Percentiles rank a stretch among this genome's conserved stretches.
These are phyloP conservation scores for Zele albiditarsus DNA, from an alignment of 2,888 invertebrate species.

Conservation along the genomic window DNA sequence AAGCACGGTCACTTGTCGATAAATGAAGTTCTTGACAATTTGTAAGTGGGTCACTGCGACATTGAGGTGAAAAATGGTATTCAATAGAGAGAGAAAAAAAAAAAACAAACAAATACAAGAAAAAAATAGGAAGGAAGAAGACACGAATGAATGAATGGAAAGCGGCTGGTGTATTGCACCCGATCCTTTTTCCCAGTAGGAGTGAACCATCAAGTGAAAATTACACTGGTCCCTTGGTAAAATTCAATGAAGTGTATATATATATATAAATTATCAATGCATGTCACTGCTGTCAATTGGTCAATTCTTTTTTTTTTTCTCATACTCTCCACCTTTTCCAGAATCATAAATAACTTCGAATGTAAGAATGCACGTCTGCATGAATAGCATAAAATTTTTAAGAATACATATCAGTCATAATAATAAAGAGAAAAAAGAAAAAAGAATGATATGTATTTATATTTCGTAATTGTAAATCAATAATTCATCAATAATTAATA, in stretches of 20 bases:
- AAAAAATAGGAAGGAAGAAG: slow-evolving; percentile 8
- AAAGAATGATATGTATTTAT: not conserved
- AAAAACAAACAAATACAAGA: slow-evolving; percentile 1
- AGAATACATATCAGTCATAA: too few species aligned
- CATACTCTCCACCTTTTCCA: not conserved
- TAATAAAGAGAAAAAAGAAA: not conserved
- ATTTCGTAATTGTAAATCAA: not conserved
- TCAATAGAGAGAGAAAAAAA: slow-evolving; percentile 20
- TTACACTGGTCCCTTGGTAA: not conserved
- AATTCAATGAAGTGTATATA: slow-evolving; percentile 16
- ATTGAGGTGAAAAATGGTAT: slow-evolving; percentile 16
- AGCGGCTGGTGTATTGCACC: not conserved
- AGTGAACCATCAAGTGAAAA: slow-evolving; percentile 16
- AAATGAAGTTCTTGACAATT: slow-evolving; percentile 26
- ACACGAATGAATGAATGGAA: slow-evolving; percentile 11
- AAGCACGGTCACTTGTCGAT: not conserved
- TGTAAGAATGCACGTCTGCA: too few species aligned
- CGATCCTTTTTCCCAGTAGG: slow-evolving; percentile 17
- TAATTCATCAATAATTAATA: slow-evolving; percentile 4
- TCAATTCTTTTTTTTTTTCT: not conserved
- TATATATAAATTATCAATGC: slow-evolving; percentile 15
- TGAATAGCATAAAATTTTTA: too few species aligned
- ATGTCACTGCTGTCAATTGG: slow-evolving; percentile 1
- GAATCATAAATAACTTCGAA: not conserved
- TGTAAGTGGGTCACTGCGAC: not conserved